phyloP scores from a whole-genome alignment of 2,888 invertebrate species.

The Aporophyla lueneburgensis region DNA sequence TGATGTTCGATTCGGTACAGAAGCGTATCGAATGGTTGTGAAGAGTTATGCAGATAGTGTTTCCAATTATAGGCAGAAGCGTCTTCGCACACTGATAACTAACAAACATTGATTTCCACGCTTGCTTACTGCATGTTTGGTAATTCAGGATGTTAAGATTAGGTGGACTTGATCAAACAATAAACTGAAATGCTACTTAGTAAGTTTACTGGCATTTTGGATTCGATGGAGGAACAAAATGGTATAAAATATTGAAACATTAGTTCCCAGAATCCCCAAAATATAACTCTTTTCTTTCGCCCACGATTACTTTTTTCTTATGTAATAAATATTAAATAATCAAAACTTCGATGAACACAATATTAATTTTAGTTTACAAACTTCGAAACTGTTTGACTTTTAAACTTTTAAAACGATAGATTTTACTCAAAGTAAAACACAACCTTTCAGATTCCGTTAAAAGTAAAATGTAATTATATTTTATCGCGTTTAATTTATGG shows the following conservation, averaged over 20 bases:
- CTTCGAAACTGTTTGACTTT: conserved; percentile 37
- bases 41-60: not conserved
- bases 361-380: conserved; percentile 32
- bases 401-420: conserved; percentile 35
- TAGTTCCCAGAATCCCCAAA: not conserved
- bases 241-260: not conserved
- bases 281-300: not conserved
- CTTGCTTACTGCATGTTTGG: not conserved
- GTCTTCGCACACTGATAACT: not conserved
- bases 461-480: conserved; percentile 46
- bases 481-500: conserved; percentile 43
- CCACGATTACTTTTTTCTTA: not conserved
- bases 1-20: too few relatives aligned
- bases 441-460: conserved; percentile 37
- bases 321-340: conserved; percentile 30
- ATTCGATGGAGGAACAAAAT: not conserved
- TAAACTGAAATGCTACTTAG: too few relatives aligned
- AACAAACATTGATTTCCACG: not conserved
- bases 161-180: too few relatives aligned
- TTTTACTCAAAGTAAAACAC: conserved; percentile 40
- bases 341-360: conserved; percentile 26
- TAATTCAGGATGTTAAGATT: not conserved
- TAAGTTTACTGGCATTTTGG: too few relatives aligned
- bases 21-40: too few relatives aligned
- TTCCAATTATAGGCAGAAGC: not conserved